phyloP scores from a whole-genome alignment of 2,888 invertebrate species.

The Apamea epomidion region DNA sequence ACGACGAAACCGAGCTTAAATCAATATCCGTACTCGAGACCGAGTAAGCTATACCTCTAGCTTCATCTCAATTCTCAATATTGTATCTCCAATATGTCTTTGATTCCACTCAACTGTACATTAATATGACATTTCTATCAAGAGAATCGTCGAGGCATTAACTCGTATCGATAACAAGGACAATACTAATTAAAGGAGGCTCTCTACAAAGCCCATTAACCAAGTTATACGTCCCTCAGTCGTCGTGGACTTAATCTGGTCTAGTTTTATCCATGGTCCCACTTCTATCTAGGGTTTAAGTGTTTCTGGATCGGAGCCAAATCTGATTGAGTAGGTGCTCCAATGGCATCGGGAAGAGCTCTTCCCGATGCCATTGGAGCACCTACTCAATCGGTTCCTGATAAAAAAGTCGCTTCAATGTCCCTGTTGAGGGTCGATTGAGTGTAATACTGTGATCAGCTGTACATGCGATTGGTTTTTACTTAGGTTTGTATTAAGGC shows the following conservation, averaged over 20 bases:
- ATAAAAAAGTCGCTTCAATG: conserved; percentile 49
- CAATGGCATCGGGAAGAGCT: conserved; percentile 19
- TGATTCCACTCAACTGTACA: conserved; percentile 33
- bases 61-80: conserved; percentile 1
- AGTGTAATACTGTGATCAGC: conserved; percentile 14
- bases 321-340: background rate
- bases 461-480: conserved; percentile 10
- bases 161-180: conserved; percentile 65
- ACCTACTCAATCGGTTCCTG: conserved; percentile 51
- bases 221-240: conserved; percentile 55
- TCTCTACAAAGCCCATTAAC: conserved; percentile 49
- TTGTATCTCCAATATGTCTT: conserved; percentile 28
- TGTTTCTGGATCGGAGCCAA: conserved; percentile 59
- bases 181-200: conserved; percentile 63
- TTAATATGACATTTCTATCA: conserved; percentile 62
- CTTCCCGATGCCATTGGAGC: conserved; percentile 45
- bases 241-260: conserved; percentile 49
- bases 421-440: conserved; percentile 15
- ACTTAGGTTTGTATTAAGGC: background rate
- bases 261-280: conserved; percentile 54
- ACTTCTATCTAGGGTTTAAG: conserved; percentile 53
- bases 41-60: conserved; percentile 5
- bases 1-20: conserved; percentile 11
- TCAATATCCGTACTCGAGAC: conserved; percentile 30
- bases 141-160: conserved; percentile 61